These are phyloP conservation scores for Drosophila yakuba DNA, from an alignment of 1,140 invertebrate genomes.

Conservation along the genomic window DNA sequence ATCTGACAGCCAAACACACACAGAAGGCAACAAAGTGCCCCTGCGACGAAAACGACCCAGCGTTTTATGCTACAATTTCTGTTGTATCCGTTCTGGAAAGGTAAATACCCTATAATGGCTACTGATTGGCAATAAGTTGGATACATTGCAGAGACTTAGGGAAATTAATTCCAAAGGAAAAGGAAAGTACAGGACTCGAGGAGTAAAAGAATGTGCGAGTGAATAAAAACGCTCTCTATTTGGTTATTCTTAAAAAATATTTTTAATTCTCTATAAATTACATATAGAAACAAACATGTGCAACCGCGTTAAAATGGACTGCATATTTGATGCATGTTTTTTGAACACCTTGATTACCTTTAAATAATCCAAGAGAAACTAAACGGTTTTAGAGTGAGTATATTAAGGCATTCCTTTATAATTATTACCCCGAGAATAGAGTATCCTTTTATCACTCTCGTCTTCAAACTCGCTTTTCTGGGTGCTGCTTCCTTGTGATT, in stretches of 20 bases:
- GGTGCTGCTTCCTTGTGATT: conserved; percentile 24
- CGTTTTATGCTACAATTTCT: conserved; percentile 64
- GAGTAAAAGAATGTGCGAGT: too few species aligned
- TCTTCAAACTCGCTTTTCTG: neutral
- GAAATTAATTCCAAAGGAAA: conserved; percentile 16
- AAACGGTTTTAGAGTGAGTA: neutral
- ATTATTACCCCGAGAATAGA: neutral
- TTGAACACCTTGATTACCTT: too few species aligned
- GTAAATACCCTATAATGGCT: conserved; percentile 35
- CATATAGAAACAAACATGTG: too few species aligned
- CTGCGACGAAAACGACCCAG: conserved; percentile 35
- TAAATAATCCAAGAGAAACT: too few species aligned
- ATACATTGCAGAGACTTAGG: neutral
- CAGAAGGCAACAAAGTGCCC: conserved; percentile 79
- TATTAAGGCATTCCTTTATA: neutral
- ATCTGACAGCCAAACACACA: conserved; percentile 66
- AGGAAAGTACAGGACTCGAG: neutral
- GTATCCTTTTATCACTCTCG: conserved; percentile 12
- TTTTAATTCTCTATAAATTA: too few species aligned
- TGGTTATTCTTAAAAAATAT: too few species aligned
- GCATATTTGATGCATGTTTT: too few species aligned
- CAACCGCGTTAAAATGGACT: too few species aligned
- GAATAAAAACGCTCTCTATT: too few species aligned
- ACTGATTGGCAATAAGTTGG: conserved; percentile 11
- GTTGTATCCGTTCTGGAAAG: conserved; percentile 3